Conservation (phyloP, 2,888 invertebrate genomes). For the Xanthia icteritia region DNA sequence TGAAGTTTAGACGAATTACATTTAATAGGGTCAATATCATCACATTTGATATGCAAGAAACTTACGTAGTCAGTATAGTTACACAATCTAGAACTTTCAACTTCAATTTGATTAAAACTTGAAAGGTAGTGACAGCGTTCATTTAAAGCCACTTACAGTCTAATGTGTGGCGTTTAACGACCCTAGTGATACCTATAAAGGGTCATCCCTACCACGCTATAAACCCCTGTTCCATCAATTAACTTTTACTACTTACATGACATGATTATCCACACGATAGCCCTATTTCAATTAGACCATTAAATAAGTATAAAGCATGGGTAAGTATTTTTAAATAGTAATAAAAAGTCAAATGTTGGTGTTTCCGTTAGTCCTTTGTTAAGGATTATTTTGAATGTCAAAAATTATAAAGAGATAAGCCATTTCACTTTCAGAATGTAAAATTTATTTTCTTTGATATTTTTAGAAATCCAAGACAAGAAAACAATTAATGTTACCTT, state of each 20-base stretch:
- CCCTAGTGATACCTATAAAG: slow-evolving; percentile 51
- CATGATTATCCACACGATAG: slow-evolving; percentile 52
- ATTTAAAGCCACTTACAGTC: slow-evolving; percentile 51
- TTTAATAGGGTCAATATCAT: not conserved
- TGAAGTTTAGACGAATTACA: not conserved
- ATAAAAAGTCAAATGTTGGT: not conserved
- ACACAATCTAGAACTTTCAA: slow-evolving; percentile 16
- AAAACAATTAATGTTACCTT: not conserved
- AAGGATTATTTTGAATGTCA: not conserved
- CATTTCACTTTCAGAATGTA: not conserved
- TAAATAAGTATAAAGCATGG: slow-evolving; percentile 24
- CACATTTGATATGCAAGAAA: not conserved
- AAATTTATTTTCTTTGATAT: not conserved
- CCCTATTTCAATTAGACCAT: slow-evolving; percentile 44
- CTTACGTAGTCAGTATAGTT: not conserved
- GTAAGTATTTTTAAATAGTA: not conserved
- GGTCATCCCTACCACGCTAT: slow-evolving; percentile 50
- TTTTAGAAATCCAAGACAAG: not conserved
- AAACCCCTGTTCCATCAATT: slow-evolving; percentile 57
- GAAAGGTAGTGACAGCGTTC: slow-evolving; percentile 38
- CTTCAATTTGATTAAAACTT: slow-evolving; percentile 51
- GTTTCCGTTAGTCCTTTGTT: not conserved
- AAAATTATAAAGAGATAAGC: not conserved
- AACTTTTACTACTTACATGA: slow-evolving; percentile 61
- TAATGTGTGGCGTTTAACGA: slow-evolving; percentile 62